Conservation (phyloP, 2,113 vertebrate genomes). For the Coptodon bakossiorum region DNA sequence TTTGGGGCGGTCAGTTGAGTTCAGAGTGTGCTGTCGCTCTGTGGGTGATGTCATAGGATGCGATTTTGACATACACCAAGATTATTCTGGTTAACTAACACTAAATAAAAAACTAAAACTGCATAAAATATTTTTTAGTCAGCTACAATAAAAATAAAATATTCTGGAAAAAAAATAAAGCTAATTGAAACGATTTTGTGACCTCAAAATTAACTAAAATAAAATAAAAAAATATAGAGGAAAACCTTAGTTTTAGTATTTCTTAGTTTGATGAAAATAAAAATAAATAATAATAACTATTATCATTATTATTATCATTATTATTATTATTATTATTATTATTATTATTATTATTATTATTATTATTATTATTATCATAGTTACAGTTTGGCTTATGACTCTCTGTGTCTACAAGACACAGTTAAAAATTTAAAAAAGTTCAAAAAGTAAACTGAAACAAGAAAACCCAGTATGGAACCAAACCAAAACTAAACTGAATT, state of each 20-base stretch:
- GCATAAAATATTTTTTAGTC: neutral
- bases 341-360: neutral
- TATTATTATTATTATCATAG: accelerated
- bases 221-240: neutral
- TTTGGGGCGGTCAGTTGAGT: neutral
- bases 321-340: too few relatives aligned
- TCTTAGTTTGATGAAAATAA: neutral
- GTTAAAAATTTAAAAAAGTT: neutral
- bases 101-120: neutral
- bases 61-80: neutral
- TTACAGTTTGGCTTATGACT: neutral
- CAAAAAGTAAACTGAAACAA: neutral
- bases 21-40: neutral
- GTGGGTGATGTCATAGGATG: neutral
- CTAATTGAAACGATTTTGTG: neutral
- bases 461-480: neutral
- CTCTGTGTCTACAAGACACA: neutral
- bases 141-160: neutral
- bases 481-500: neutral
- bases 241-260: neutral
- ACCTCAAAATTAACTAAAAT: neutral
- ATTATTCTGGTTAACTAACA: neutral
- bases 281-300: neutral
- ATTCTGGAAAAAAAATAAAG: neutral
- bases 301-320: too few relatives aligned